Evolutionary conservation across 2,113 vertebrate species (phyloP).

Genomic region (human): DNA sequence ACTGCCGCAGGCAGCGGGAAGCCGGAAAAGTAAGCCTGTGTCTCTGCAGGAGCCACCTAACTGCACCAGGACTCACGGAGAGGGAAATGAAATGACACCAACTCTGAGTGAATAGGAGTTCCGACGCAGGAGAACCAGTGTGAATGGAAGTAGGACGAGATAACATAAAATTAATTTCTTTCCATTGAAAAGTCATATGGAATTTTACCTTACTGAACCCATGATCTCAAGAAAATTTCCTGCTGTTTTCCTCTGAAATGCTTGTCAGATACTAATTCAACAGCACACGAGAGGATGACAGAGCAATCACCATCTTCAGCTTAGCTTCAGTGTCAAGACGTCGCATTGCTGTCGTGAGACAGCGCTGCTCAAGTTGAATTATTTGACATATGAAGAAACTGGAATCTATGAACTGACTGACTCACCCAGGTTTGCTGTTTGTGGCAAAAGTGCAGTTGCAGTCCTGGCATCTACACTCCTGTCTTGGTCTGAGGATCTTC

Average conservation of each 20-base stretch:
- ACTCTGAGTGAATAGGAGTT: not conserved
- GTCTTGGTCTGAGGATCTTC: not conserved
- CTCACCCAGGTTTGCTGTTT: accelerated
- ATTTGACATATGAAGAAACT: not conserved
- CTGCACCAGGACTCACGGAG: not conserved
- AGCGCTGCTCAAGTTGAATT: not conserved
- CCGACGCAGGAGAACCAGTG: accelerated
- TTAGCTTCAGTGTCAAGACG: not conserved
- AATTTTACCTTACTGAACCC: not conserved
- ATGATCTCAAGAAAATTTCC: not conserved
- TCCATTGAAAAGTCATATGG: not conserved
- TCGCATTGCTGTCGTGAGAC: not conserved
- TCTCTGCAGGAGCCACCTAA: not conserved
- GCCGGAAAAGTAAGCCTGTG: not conserved
- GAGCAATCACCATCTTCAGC: accelerated
- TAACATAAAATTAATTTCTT: not conserved
- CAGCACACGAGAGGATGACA: accelerated
- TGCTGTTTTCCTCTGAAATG: not conserved
- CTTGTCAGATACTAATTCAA: not conserved
- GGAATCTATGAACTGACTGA: too few species aligned
- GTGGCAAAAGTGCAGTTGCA: not conserved
- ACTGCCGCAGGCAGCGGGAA: not conserved
- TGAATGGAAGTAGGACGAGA: accelerated
- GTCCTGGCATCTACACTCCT: not conserved
- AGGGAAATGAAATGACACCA: not conserved